A percentile compares a stretch with the other conserved stretches of the same genome.
phyloP scores from a whole-genome alignment of 2,888 invertebrate species.

The Abscondita cerata region DNA sequence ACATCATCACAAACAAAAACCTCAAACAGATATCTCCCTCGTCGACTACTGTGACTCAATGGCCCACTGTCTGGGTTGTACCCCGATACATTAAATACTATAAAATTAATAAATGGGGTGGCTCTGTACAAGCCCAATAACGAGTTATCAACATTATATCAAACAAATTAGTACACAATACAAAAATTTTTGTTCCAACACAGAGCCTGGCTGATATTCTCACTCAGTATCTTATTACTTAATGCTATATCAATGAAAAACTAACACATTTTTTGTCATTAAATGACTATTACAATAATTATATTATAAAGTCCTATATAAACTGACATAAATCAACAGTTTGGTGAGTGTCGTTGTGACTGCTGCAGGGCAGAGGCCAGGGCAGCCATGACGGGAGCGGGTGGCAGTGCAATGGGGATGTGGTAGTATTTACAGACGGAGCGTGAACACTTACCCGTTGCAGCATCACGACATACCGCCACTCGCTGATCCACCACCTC shows the following conservation, averaged over 20 bases:
- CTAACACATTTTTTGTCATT: conserved; percentile 57
- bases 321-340: conserved; percentile 55
- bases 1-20: conserved; percentile 47
- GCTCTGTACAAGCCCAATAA: conserved; percentile 47
- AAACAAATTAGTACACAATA: conserved; percentile 47
- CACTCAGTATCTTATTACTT: conserved; percentile 46
- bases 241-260: conserved; percentile 47
- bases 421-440: conserved; percentile 97
- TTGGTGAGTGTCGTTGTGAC: conserved; percentile 56
- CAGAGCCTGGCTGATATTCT: conserved; percentile 49
- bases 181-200: conserved; percentile 44
- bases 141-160: conserved; percentile 39
- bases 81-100: conserved; percentile 47
- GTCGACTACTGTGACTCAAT: conserved; percentile 51
- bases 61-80: conserved; percentile 52
- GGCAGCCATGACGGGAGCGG: conserved; percentile 78
- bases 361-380: conserved; percentile 60
- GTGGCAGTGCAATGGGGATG: conserved; percentile 90
- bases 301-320: conserved; percentile 57
- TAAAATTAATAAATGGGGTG: conserved; percentile 46
- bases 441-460: conserved; percentile 91
- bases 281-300: conserved; percentile 57
- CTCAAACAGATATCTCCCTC: conserved; percentile 56
- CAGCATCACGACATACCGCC: conserved; percentile 95
- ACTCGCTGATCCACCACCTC: conserved; percentile 95